Evolutionary conservation across 2,797 vertebrate genomes (phyloP), one percentile per base, ranked within the genome.

Genomic region (Simalia tracyae): DNA sequence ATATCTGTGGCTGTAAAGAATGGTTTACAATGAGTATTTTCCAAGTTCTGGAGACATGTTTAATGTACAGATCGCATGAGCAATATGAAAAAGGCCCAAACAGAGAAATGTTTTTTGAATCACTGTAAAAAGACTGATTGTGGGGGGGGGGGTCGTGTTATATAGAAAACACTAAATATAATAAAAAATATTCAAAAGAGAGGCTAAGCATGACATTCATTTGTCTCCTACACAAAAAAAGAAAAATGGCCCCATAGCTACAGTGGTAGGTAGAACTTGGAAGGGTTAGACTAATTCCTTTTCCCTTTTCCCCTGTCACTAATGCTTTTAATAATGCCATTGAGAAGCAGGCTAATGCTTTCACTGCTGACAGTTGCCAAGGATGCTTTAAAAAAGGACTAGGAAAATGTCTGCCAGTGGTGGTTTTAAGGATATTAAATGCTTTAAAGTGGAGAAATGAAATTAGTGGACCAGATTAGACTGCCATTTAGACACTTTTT

Each of bases 81-180:
- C 95, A 96, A 96, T 87, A 28, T 54, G 94, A 94, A 97, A 97
- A 95, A 97, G 96, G 96, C 96, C 97, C 96, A 97, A 97, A 93
- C 95, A 96, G 96, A 92, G 96, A 97, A 93, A 91, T 95, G 95
- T 95, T 96, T 97, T 46, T 95, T 94, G 95, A 97, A 97, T 96
- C 97, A 97, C 97, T 97, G 96, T 97, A 97, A 96, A 97, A 97
- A 96, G 94, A 92, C 85, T 97, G 95, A 96, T 96, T 97, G 97
- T 95, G 90, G 98, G 97, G 98, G 97, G 97, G 72, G 42, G 42
- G 42, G 42, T 42, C 3, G 0, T 81, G 46, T 22, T 19, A 2
- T 97, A 97, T 97, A 97, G 97, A 97, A 95, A 97, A 97, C 97
- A 98, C 97, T 98, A 97, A 97, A 97, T 97, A 76, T 97, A 98